These are phyloP conservation scores for Amazona finschi DNA, from an alignment of 2,797 vertebrate species.

Conservation along the genomic window DNA sequence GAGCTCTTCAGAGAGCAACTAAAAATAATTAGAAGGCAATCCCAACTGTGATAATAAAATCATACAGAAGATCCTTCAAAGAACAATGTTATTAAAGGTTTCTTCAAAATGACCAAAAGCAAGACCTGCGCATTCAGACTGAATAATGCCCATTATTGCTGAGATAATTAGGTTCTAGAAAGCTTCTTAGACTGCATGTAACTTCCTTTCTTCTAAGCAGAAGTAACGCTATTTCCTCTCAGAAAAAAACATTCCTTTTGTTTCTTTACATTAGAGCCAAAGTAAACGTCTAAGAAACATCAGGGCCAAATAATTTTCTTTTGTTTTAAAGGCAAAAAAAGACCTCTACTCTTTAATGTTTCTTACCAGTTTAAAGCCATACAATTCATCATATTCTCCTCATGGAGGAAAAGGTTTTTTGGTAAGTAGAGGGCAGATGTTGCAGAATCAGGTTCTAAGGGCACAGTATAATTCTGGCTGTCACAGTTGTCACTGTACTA, in stretches of 20 bases:
- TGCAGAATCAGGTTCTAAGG: neutral
- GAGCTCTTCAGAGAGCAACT: neutral
- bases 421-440: neutral
- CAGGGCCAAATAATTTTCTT: neutral
- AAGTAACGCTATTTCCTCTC: slow-evolving; percentile 35
- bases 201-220: slow-evolving; percentile 36
- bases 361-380: neutral
- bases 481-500: neutral
- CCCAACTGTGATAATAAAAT: slow-evolving; percentile 37
- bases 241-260: slow-evolving; percentile 34
- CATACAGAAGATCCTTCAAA: neutral
- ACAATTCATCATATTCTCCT: neutral
- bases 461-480: neutral
- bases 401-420: neutral
- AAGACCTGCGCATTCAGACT: neutral
- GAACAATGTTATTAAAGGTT: neutral
- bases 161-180: slow-evolving; percentile 56
- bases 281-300: slow-evolving; percentile 5
- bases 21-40: slow-evolving; percentile 4
- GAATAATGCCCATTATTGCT: slow-evolving; percentile 9
- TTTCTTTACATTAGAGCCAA: slow-evolving; percentile 12
- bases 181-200: neutral
- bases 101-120: neutral
- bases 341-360: neutral
- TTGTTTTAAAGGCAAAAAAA: neutral